Base-by-base conservation (phyloP, 2,797 vertebrate genomes). In the Spea hammondii region DNA sequence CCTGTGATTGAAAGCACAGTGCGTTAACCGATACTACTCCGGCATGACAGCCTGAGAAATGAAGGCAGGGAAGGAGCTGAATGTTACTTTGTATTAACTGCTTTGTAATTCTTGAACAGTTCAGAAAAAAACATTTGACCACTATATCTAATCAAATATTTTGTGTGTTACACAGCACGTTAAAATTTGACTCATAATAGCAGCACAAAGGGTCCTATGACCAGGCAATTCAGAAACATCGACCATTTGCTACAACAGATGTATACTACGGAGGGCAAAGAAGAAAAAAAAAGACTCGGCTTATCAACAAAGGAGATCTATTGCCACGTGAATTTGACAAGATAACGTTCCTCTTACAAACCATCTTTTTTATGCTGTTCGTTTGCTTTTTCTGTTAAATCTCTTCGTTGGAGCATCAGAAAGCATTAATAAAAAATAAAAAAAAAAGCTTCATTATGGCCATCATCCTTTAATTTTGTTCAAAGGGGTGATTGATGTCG, bases 1-100 rank as follows among this genome's bases (percentile, higher is more conserved):
- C 32, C 32, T 32, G 32, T 32, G 32, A 32, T 32, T 32, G 32
- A 2, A 32, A 32, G 32, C 32, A 32, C 32, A 32, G 32, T 32
- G 32, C 1, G 32, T 32, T 32, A 32, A 32, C 32, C 32, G 32
- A 49, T 17, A 17, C 17, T 17, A 9, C 9, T 48, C 59, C 13
- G 17, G 67, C 53, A 59, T 11, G 13, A 65, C 85, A 82, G 80
- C 80, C 75, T 73, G 53, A 75, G 82, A 81, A 46, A 44, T 70
- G 12, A 86, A 85, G 82, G 44, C 65, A 83, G 70, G 86, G 86
- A 73, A 84, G 84, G 85, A 78, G 76, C 80, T 0, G 84, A 57
- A 84, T 80, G 78, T 84, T 84, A 85, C 83, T 85, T 87, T 83
- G 85, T 85, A 89, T 87, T 86, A 85, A 83, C 71, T 85, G 82